Evolutionary conservation across 1,140 invertebrate species (phyloP).

Genomic region (Pogonomyrmex barbatus): DNA sequence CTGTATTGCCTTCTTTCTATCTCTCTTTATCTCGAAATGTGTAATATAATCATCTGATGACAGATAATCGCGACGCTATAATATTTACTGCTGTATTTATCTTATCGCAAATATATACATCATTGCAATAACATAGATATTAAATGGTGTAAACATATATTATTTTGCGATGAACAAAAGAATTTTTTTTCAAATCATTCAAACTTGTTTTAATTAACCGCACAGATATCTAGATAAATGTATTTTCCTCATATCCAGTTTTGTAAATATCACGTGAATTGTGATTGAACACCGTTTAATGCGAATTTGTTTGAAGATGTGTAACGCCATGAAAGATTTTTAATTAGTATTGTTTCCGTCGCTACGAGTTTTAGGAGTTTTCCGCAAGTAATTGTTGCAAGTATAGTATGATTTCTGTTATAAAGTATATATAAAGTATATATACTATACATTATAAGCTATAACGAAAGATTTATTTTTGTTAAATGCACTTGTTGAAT

Average conservation of each 20-base stretch:
- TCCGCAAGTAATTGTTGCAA: constrained; percentile 34
- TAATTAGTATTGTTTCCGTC: constrained; percentile 33
- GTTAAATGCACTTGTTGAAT: constrained; percentile 34
- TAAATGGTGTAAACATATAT: constrained; percentile 22
- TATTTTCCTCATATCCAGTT: constrained; percentile 50
- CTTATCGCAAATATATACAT: background rate
- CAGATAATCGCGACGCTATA: background rate
- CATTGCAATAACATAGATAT: constrained; percentile 4
- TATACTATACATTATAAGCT: constrained; percentile 20
- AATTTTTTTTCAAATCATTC: background rate
- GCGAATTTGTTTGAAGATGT: constrained; percentile 17
- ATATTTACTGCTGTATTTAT: background rate
- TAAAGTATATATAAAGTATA: constrained; percentile 32
- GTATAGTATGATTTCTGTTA: constrained; percentile 37
- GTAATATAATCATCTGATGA: constrained; percentile 23
- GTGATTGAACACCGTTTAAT: constrained; percentile 14
- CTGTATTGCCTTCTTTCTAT: constrained; percentile 3
- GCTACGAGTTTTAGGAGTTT: constrained; percentile 11
- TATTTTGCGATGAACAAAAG: background rate
- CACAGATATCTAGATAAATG: constrained; percentile 30
- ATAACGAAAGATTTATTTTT: constrained; percentile 35
- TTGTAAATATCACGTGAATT: constrained; percentile 42
- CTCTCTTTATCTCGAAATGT: constrained; percentile 24
- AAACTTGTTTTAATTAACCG: constrained; percentile 6
- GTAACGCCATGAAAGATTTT: constrained; percentile 5